Evolutionary conservation across 2,888 invertebrate genomes (phyloP), one percentile per base, ranked within the genome.

Genomic region (Drosophila emarginata): DNA sequence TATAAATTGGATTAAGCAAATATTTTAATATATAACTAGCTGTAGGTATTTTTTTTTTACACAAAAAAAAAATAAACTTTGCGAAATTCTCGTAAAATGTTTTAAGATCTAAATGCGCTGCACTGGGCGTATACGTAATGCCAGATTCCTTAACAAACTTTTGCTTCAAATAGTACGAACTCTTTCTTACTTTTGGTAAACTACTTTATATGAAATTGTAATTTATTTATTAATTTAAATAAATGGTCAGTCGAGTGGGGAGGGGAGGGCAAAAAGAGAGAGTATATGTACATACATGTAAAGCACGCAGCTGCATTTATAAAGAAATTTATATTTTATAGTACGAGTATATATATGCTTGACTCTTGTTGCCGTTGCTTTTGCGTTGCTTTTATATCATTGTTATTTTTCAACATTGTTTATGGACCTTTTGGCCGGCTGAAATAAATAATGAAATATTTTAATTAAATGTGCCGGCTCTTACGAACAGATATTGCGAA

Each of bases 211-310:
- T 54, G 68, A 70, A 64, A 36, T 66, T 61, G 37, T 66, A 78
- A 80, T 86, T 80, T 75, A 78, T 83, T 73, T 80, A 83, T 75
- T 76, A 71, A 84, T 77, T 72, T 61, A 72, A 74, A 70, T 74
- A 80, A 45, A 77, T 76, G 69, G 50, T 36, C 64, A 26, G 26
- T 26, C 26, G 4, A 5, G 62, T 64, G 11, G 9, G 32, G 11
- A 2, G 11, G 2, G 9, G 11, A 2, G 11, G 9, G 9, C 9
- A 67, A 69, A 74, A 11, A 36, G 14, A 7, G 15, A 37, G 36
- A 61, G 52, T 32, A 32, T 32, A 32, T 5, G 5, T 26, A 45
- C 15, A 11, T 15, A 45, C 3, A 11, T 9, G 0, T 45, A 45
- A 45, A 45, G 45, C 45, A 60, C 52, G 50, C 60, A 40, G 18